Conservation (phyloP, 2,888 invertebrate species). For the Spilosoma lubricipeda region DNA sequence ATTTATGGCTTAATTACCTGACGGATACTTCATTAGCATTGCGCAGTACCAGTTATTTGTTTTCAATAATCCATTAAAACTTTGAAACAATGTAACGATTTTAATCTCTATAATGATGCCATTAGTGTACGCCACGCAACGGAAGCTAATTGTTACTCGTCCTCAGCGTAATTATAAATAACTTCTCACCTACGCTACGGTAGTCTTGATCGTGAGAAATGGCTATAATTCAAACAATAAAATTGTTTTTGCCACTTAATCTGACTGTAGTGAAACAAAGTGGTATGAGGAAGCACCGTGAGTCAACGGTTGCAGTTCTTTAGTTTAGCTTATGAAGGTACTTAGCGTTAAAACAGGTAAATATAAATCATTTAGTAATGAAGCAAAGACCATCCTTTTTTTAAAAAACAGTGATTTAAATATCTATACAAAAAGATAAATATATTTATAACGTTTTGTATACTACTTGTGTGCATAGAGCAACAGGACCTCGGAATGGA, state of each 20-base stretch:
- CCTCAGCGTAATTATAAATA: constrained; percentile 66
- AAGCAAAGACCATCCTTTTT: not conserved
- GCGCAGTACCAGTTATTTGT: constrained; percentile 2
- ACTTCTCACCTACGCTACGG: constrained; percentile 67
- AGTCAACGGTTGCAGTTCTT: constrained; percentile 23
- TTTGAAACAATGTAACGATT: constrained; percentile 40
- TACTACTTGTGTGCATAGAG: not conserved
- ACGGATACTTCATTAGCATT: not conserved
- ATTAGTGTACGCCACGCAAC: constrained; percentile 73
- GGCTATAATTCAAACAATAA: constrained; percentile 58
- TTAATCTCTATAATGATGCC: constrained; percentile 70
- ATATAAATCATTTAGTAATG: not conserved
- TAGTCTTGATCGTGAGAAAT: constrained; percentile 77
- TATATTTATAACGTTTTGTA: not conserved
- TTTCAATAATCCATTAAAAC: constrained; percentile 21
- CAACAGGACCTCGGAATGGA: too few species aligned
- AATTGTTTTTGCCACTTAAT: constrained; percentile 64
- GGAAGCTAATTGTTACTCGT: constrained; percentile 76
- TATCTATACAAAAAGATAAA: not conserved
- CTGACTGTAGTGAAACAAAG: constrained; percentile 55
- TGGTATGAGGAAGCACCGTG: constrained; percentile 55
- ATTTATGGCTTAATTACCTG: not conserved
- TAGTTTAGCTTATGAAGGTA: not conserved
- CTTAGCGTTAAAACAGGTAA: not conserved
- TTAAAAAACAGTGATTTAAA: not conserved